Evolutionary conservation across 2,797 vertebrate species (phyloP).

Genomic region (Parauchenoglanis ngamensis): DNA sequence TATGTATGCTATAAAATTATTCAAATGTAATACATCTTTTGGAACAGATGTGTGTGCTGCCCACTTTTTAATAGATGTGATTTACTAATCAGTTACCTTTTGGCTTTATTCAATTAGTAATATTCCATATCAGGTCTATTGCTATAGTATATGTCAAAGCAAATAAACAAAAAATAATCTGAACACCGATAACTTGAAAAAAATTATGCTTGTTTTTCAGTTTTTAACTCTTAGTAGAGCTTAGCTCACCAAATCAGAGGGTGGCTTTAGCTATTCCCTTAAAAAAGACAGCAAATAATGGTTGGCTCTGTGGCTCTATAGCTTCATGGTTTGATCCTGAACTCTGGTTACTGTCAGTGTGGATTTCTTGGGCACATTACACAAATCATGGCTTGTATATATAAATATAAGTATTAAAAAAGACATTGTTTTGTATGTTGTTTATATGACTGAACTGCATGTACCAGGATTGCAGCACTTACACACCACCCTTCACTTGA

Average conservation of each 20-base stretch:
- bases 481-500: not conserved
- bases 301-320: too few relatives aligned
- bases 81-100: not conserved
- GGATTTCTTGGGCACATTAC: not conserved
- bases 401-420: not conserved
- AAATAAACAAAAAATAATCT: not conserved
- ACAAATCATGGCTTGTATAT: not conserved
- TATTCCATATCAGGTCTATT: not conserved
- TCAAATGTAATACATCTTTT: not conserved
- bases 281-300: too few relatives aligned
- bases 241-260: not conserved
- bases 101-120: not conserved
- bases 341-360: too few relatives aligned
- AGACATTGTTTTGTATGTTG: not conserved
- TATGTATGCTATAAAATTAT: not conserved
- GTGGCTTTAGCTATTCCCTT: too few relatives aligned
- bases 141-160: not conserved
- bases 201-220: not conserved
- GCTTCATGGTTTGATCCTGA: too few relatives aligned
- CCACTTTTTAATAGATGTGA: not conserved
- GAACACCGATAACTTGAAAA: not conserved
- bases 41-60: not conserved
- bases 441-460: not conserved
- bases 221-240: not conserved
- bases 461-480: not conserved